phyloP scores from a whole-genome alignment of 2,888 invertebrate species.

The Stenchaetothrips biformis region DNA sequence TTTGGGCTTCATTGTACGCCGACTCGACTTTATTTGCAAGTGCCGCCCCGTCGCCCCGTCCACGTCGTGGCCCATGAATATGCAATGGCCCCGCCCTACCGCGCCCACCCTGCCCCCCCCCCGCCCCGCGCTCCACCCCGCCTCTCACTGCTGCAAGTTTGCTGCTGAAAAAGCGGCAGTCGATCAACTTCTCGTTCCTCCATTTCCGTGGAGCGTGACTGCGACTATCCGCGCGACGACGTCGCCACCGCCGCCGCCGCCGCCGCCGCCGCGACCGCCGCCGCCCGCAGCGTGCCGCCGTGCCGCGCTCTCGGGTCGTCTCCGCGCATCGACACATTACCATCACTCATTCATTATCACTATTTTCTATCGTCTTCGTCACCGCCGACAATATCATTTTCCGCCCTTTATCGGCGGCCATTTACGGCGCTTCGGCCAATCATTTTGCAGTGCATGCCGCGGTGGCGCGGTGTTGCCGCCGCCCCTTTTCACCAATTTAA shows the following conservation, averaged over 20 bases:
- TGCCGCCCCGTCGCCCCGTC: neutral
- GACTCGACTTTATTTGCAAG: slow-evolving; percentile 14
- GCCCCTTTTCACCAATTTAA: no score
- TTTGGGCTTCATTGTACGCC: slow-evolving; percentile 5
- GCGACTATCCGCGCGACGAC: neutral
- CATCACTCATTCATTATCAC: neutral
- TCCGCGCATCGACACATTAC: no score
- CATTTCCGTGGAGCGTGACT: neutral
- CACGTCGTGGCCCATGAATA: neutral
- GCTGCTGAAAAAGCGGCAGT: slow-evolving; percentile 23
- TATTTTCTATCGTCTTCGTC: neutral
- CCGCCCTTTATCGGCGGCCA: no score
- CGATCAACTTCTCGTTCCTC: slow-evolving; percentile 18
- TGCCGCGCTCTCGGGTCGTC: no score
- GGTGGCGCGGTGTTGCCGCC: no score
- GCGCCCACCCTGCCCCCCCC: neutral
- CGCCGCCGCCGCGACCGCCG: no score
- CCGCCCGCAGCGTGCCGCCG: no score
- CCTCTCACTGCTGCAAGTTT: neutral
- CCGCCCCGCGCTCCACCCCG: neutral
- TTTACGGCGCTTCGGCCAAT: no score
- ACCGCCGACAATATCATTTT: no score
- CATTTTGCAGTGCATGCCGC: no score
- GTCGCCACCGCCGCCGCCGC: no score
- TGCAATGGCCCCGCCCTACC: neutral